These are phyloP conservation scores for Drosophila vallismaia DNA, from an alignment of 2,888 invertebrate genomes.

Conservation along the genomic window DNA sequence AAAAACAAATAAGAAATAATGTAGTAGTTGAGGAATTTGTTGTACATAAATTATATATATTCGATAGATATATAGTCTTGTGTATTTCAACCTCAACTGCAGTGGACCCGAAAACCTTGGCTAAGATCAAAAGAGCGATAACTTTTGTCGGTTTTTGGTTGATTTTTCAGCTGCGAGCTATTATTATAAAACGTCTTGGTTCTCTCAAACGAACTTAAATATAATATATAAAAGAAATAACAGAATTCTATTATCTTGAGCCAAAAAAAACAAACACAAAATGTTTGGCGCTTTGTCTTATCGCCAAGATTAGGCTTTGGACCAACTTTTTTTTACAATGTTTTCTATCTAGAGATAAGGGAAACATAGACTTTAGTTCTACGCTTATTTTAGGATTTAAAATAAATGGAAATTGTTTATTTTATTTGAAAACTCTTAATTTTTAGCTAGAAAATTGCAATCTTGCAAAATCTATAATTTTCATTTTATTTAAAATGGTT, in stretches of 20 bases:
- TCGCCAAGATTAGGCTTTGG: background rate
- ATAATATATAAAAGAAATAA: background rate
- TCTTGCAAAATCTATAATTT: no score
- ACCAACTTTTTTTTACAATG: background rate
- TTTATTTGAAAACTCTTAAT: no score
- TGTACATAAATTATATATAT: constrained; percentile 1
- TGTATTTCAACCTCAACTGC: constrained; percentile 7
- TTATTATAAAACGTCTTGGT: constrained; percentile 11
- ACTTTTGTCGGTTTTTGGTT: constrained; percentile 5
- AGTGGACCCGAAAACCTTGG: constrained; percentile 26
- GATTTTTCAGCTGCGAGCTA: background rate
- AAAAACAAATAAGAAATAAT: constrained; percentile 34
- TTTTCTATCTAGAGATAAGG: background rate
- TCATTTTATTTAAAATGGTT: no score
- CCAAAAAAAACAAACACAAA: background rate
- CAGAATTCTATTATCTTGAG: background rate
- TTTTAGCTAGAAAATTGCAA: no score
- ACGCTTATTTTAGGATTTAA: no score
- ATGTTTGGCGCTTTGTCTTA: background rate
- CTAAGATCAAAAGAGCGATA: constrained; percentile 28
- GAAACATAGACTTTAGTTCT: no score
- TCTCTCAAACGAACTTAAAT: background rate
- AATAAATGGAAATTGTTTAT: no score
- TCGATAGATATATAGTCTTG: background rate
- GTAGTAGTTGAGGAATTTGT: constrained; percentile 46